These are phyloP conservation scores for Caenorhabditis virilis DNA, from an alignment of 2,888 invertebrate genomes.

Conservation along the genomic window DNA sequence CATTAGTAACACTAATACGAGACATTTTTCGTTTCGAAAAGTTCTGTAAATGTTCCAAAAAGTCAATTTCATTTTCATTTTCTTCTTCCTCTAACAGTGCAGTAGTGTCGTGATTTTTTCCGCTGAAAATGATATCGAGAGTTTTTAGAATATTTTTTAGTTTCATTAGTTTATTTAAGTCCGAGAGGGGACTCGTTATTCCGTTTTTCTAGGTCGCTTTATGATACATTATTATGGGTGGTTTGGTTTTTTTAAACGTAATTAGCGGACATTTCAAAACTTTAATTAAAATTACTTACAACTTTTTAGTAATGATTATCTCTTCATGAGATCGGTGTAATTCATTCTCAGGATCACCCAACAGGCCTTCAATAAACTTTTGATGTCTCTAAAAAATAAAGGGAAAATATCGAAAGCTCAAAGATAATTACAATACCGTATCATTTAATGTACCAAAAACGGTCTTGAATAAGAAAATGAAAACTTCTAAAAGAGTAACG, in stretches of 20 bases:
- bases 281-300: background rate
- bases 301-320: conserved; percentile 44
- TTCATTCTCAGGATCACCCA: conserved; percentile 9
- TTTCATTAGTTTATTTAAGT: too few relatives aligned
- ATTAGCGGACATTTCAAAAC: too few relatives aligned
- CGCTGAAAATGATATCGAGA: too few relatives aligned
- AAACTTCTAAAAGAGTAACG: conserved; percentile 54
- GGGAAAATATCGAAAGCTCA: background rate
- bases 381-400: conserved; percentile 30
- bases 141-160: too few relatives aligned
- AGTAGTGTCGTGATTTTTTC: too few relatives aligned
- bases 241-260: too few relatives aligned
- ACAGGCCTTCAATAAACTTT: conserved; percentile 20
- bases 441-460: conserved; percentile 53
- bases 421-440: conserved; percentile 5
- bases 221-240: too few relatives aligned
- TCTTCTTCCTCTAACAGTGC: too few relatives aligned
- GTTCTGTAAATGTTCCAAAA: too few relatives aligned
- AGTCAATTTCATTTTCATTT: background rate
- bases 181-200: too few relatives aligned
- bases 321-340: conserved; percentile 39
- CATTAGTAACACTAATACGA: background rate
- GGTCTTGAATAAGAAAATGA: conserved; percentile 55
- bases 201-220: too few relatives aligned
- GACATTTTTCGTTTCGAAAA: conserved; percentile 1